These are phyloP conservation scores for Sinopyrophorus schimmeli DNA, from an alignment of 2,888 invertebrate genomes.

Conservation along the genomic window DNA sequence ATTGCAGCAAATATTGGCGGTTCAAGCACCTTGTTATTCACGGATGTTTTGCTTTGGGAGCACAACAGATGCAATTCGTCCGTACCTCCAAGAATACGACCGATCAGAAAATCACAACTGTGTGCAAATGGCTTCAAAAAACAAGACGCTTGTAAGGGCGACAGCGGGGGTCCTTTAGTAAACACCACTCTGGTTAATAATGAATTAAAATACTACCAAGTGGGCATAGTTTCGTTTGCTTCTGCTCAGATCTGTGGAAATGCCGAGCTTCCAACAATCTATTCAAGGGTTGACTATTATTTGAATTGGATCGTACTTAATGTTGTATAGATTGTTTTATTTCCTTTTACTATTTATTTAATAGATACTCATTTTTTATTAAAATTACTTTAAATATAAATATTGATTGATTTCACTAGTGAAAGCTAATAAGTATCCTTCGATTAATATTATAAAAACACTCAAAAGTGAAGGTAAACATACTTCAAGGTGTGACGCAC, in stretches of 20 bases:
- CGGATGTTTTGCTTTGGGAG: conserved; percentile 43
- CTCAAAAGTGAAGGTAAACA: too few relatives aligned
- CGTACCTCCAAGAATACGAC: conserved; percentile 43
- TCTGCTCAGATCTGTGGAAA: conserved; percentile 50
- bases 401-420: too few relatives aligned
- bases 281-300: conserved; percentile 53
- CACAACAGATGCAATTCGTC: conserved; percentile 40
- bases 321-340: conserved; percentile 41
- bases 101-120: conserved; percentile 52
- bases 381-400: too few relatives aligned
- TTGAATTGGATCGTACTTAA: conserved; percentile 55
- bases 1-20: conserved; percentile 42
- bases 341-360: too few relatives aligned
- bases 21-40: conserved; percentile 42
- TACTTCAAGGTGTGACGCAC: neutral
- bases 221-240: conserved; percentile 57
- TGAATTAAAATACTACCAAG: conserved; percentile 45
- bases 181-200: conserved; percentile 36
- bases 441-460: too few relatives aligned
- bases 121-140: conserved; percentile 52
- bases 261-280: conserved; percentile 53
- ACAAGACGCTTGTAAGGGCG: conserved; percentile 54
- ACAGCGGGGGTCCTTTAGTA: conserved; percentile 57
- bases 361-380: too few relatives aligned
- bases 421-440: too few relatives aligned